Evolutionary conservation across 2,113 vertebrate genomes (phyloP).

Genomic region (Lophura nycthemera): DNA sequence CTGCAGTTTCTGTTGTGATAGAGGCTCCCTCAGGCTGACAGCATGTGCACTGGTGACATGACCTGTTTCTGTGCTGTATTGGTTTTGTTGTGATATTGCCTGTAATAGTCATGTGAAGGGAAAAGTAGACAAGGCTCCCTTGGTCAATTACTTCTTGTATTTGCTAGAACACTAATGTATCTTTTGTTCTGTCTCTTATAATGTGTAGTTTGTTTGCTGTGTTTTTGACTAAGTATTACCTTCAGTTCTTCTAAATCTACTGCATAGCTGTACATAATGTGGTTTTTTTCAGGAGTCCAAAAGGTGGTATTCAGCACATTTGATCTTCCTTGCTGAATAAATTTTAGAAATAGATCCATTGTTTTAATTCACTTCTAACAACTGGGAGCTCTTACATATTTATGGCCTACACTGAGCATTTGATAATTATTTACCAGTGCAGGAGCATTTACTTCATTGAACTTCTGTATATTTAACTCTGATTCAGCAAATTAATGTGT

Average conservation of each 20-base stretch:
- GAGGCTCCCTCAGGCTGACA: slow-evolving; percentile 28
- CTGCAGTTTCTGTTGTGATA: not conserved
- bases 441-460: not conserved
- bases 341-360: not conserved
- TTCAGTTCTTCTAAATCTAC: not conserved
- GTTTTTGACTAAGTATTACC: not conserved
- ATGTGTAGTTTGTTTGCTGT: not conserved
- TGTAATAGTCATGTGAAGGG: not conserved
- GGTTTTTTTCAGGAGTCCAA: not conserved
- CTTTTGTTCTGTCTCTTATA: not conserved
- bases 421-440: not conserved
- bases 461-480: not conserved
- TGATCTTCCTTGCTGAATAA: not conserved
- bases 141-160: not conserved
- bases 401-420: not conserved
- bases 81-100: not conserved
- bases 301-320: not conserved
- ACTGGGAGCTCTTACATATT: not conserved
- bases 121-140: not conserved
- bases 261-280: not conserved
- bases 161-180: not conserved
- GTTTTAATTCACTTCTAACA: not conserved
- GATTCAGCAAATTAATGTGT: not conserved
- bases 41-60: not conserved
- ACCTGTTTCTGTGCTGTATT: not conserved